These are phyloP conservation scores for Hippopotamyrus pictus DNA, from an alignment of 2,797 vertebrate species.

Conservation along the genomic window DNA sequence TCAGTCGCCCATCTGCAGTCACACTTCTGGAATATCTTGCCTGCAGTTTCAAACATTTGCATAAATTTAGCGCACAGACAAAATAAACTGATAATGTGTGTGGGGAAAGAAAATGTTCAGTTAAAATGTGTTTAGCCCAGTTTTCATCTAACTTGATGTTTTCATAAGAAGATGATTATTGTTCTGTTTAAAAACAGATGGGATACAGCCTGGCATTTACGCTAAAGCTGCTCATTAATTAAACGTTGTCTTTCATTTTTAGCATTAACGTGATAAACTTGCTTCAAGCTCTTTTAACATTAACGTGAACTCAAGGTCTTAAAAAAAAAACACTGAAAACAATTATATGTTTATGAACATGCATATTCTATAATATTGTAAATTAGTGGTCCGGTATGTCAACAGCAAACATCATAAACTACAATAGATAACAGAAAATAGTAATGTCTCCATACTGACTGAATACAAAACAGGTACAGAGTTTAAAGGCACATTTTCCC, in stretches of 20 bases:
- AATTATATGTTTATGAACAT: not conserved
- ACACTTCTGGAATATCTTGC: not conserved
- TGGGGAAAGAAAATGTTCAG: not conserved
- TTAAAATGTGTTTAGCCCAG: no score
- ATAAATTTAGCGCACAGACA: not conserved
- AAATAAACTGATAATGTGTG: not conserved
- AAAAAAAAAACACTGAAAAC: not conserved
- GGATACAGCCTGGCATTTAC: not conserved
- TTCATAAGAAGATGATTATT: not conserved
- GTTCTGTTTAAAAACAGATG: not conserved
- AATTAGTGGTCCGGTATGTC: not conserved
- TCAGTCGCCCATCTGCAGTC: not conserved
- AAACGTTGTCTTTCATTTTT: not conserved
- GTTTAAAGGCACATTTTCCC: not conserved
- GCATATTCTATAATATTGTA: not conserved
- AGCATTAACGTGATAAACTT: not conserved
- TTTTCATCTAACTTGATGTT: not conserved
- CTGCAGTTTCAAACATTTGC: not conserved
- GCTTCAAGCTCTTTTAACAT: not conserved
- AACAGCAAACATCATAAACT: not conserved
- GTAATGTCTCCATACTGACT: not conserved
- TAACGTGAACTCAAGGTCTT: not conserved
- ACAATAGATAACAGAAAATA: not conserved
- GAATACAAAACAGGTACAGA: not conserved
- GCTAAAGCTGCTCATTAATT: not conserved